A percentile compares a stretch with the other conserved stretches of the same genome.
Evolutionary conservation across 2,888 invertebrate genomes (phyloP).

Genomic region (Noctua comes): DNA sequence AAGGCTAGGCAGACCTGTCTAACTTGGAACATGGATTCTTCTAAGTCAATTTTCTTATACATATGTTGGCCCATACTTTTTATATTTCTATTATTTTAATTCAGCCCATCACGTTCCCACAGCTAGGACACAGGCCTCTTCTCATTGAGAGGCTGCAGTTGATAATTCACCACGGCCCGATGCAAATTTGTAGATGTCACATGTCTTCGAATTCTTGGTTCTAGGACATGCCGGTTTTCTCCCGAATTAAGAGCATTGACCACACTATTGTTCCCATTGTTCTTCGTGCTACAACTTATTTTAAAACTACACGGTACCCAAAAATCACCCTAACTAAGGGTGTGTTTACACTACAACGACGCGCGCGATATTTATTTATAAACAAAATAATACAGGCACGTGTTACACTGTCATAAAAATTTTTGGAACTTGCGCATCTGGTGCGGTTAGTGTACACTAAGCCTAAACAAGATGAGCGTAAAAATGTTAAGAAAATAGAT

Average conservation of each 20-base stretch:
- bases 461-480: slow-evolving; percentile 58
- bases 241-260: background rate
- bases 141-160: background rate
- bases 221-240: background rate
- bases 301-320: slow-evolving; percentile 55
- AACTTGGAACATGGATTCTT: background rate
- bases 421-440: slow-evolving; percentile 84
- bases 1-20: background rate
- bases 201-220: background rate
- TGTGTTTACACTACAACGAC: slow-evolving; percentile 82
- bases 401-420: slow-evolving; percentile 85
- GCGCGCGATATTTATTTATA: slow-evolving; percentile 86
- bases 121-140: background rate
- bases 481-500: slow-evolving; percentile 61
- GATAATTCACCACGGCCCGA: background rate
- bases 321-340: slow-evolving; percentile 77
- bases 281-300: background rate
- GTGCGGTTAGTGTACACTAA: slow-evolving; percentile 76
- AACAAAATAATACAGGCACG: slow-evolving; percentile 85
- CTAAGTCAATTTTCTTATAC: background rate
- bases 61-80: too few species aligned
- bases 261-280: background rate
- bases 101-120: background rate
- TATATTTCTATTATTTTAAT: background rate
- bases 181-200: background rate